Conservation (phyloP, 2,888 invertebrate species). For the Xiphydria camelus region DNA sequence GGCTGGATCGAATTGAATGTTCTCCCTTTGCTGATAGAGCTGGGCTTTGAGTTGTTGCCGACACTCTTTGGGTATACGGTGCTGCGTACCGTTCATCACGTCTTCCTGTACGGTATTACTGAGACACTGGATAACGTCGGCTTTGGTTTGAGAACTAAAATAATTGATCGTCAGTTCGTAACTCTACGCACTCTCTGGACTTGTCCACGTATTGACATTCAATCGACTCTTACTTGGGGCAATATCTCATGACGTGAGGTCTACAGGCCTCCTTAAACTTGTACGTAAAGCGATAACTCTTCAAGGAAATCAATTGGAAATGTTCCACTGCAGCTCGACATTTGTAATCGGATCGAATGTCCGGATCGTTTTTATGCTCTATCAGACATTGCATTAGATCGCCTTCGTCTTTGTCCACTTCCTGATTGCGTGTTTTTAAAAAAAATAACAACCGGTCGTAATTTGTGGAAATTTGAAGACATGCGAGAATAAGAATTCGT, state of each 20-base stretch:
- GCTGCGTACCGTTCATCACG: conserved; percentile 71
- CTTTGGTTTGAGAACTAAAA: conserved; percentile 73
- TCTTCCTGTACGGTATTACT: conserved; percentile 92
- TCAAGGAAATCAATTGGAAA: conserved; percentile 91
- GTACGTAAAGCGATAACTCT: conserved; percentile 90
- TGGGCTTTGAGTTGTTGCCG: conserved; percentile 89
- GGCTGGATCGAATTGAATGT: conserved; percentile 81
- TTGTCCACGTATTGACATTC: neutral
- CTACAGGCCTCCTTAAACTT: conserved; percentile 95
- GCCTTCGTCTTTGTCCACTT: conserved; percentile 76
- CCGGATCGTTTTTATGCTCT: conserved; percentile 84
- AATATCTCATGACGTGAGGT: conserved; percentile 70
- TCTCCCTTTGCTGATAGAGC: conserved; percentile 89
- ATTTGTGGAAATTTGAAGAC: no score
- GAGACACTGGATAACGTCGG: conserved; percentile 81
- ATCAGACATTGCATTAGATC: conserved; percentile 95
- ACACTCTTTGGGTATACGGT: conserved; percentile 84
- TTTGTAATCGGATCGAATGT: conserved; percentile 76
- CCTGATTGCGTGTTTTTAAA: no score
- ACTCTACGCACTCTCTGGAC: neutral
- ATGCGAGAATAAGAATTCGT: conserved; percentile 6
- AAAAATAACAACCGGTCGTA: no score
- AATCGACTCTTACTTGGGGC: conserved; percentile 54
- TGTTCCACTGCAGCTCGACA: conserved; percentile 95
- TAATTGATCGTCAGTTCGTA: conserved; percentile 50